Base-by-base conservation (phyloP, 1,140 invertebrate genomes). In the Zaprionus ghesquierei region DNA sequence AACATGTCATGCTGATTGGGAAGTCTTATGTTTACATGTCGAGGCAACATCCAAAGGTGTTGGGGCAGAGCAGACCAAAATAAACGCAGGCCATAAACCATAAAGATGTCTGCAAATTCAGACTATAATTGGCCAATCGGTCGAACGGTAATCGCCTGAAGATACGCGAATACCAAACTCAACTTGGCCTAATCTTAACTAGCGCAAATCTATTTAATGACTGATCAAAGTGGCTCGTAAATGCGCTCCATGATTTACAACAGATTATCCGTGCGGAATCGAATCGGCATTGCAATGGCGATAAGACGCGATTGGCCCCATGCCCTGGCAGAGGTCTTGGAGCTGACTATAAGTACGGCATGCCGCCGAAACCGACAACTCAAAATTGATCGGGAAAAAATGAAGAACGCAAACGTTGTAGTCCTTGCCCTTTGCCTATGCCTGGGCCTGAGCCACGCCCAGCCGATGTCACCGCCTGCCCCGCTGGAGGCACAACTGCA, bases 401-500 rank as follows among this genome's bases (percentile, higher is more conserved):
- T 86, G 81, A 85, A 81, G 65, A 56, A 25, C 38, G 53, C 23
- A 3, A 35, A 46, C 27, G 49, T 75, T 33, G 9, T 20, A 46
- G 18, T 46, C 41, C 41, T 68, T 25, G 31, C 27, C 27, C 54
- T 87, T 5, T 44, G 70, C 50, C 55, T 86, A 9, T 69, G 61
- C 27, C 49, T 81, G 62, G 81, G 60, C 58, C n/a, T 58, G 15
- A 65, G 66, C 18, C 73, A 63, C 46, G 41, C 66, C 18, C 66
- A 78, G 60, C 66, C 81, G 2, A 9, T 65, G 22, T 61, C 55
- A 25, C 18, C 53, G 31, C 70, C 79, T 2, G 64, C 69, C n/a
- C 68, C 76, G n/a, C 29, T 78, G 27, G 58, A 77, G 31, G 81
- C 68, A 2, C 51, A 75, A 64, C 62, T 86, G 20, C 35, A 15